Evolutionary conservation across 2,113 vertebrate species (phyloP).

Genomic region (Entomyzon cyanotis): DNA sequence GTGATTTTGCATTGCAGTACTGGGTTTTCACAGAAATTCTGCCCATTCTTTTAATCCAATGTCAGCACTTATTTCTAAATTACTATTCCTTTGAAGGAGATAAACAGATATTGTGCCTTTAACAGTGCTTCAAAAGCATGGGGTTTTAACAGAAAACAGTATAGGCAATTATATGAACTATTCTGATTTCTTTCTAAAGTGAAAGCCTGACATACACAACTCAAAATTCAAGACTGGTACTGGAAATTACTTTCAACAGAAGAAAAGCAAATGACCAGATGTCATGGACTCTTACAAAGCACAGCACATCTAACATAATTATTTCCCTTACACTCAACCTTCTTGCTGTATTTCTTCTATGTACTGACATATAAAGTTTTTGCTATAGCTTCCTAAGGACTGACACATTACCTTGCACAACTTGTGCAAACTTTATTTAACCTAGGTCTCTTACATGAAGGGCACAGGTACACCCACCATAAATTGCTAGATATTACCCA

Average conservation of each 20-base stretch:
- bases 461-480: not conserved
- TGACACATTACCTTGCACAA: not conserved
- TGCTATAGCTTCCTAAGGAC: not conserved
- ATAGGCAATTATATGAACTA: not conserved
- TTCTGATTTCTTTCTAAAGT: not conserved
- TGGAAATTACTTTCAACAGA: not conserved
- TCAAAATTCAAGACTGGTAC: not conserved
- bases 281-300: not conserved
- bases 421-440: not conserved
- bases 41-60: not conserved
- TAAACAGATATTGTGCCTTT: not conserved
- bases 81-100: not conserved
- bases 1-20: not conserved
- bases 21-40: not conserved
- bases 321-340: not conserved
- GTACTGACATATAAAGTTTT: not conserved
- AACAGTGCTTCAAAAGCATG: not conserved
- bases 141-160: not conserved
- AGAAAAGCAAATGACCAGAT: not conserved
- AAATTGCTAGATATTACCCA: not conserved
- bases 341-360: not conserved
- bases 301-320: not conserved
- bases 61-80: not conserved
- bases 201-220: not conserved
- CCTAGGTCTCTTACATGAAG: accelerated